Evolutionary conservation across 2,888 invertebrate species (phyloP), one percentile per base, ranked within the genome.

Genomic region (Eudemis profundana): DNA sequence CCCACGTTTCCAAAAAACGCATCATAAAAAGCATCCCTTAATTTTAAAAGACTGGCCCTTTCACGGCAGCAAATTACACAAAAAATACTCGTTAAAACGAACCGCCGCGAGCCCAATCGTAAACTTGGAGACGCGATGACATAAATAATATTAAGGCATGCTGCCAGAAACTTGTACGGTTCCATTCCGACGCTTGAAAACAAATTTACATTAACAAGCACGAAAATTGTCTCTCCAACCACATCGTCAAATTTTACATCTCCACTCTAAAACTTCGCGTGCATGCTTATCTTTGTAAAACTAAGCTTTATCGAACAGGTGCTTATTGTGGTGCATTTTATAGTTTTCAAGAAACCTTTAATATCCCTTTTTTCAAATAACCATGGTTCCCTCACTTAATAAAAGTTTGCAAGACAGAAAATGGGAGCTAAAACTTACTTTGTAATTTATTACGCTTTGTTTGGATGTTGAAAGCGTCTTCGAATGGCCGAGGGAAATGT

Each of bases 71-170:
- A 81, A 78, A 81, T 83, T 79, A 84, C 73, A 85, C 80, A 79
- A 83, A 86, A 88, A 86, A 80, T 72, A 67, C 77, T 84, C 81
- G 81, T 84, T 86, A 86, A 84, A 84, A 81, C 74, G 75, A 76
- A 71, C 76, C 73, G 71, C 74, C 67, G 68, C 50, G 69, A 72
- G 73, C 71, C 74, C 67, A 77, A 78, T 82, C 83, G 77, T 82
- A 83, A 84, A 84, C 70, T 80, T 78, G 75, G 81, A 78, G 81
- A 81, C 77, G 78, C 83, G 85, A 78, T 84, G 86, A 87, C 88
- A 88, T 88, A 88, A 89, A 90, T 89, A 85, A 88, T 87, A 85
- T 85, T 76, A 81, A 84, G 83, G 77, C 76, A 77, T 76, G 78
- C 74, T 80, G 78, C 78, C 79, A 84, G 81, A 82, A 82, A 80